Evolutionary conservation across 2,888 invertebrate genomes (phyloP).

Genomic region (Seira ritae): DNA sequence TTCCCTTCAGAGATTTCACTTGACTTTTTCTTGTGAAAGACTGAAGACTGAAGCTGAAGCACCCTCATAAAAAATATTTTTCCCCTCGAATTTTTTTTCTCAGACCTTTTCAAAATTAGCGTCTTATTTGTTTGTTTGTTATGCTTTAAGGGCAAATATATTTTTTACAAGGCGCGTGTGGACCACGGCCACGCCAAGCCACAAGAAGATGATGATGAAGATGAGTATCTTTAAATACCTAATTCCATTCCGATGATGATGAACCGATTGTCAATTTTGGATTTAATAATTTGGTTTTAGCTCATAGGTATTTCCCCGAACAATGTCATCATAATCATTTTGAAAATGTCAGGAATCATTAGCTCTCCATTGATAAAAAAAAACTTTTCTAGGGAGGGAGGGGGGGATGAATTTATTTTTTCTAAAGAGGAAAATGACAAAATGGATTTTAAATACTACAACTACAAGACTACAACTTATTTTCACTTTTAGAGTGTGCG

Average conservation of each 20-base stretch:
- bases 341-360: conserved; percentile 45
- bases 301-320: neutral
- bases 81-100: neutral
- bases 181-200: too few species aligned
- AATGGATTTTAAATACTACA: neutral
- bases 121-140: conserved; percentile 43
- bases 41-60: neutral
- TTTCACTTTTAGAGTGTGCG: too few species aligned
- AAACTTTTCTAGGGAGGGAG: too few species aligned
- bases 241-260: conserved; percentile 51
- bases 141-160: too few species aligned
- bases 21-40: neutral
- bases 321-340: conserved; percentile 21
- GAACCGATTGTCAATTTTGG: conserved; percentile 64
- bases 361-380: conserved; percentile 39
- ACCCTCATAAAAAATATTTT: neutral
- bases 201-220: too few species aligned
- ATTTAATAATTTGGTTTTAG: conserved; percentile 28
- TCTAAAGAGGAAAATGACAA: neutral
- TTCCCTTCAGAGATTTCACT: neutral
- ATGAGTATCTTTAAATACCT: too few species aligned
- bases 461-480: too few species aligned
- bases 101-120: conserved; percentile 46
- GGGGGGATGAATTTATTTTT: too few species aligned
- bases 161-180: too few species aligned